Percentiles rank a stretch among this genome's conserved stretches.
phyloP scores from a whole-genome alignment of 2,113 vertebrate genomes.

The Litocranius walleri region DNA sequence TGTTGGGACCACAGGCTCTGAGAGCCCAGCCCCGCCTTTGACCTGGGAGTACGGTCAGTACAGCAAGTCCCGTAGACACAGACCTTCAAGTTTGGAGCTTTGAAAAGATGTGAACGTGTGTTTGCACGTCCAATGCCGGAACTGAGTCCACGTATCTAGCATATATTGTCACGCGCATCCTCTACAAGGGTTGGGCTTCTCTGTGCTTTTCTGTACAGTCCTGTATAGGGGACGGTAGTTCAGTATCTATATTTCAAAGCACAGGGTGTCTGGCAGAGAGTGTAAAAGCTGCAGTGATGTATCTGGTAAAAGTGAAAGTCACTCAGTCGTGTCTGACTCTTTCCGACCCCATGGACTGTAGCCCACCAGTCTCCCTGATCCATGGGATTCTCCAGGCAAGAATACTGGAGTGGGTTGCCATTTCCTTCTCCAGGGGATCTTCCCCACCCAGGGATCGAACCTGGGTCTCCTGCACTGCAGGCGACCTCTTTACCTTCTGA shows the following conservation, averaged over 20 bases:
- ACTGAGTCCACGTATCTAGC: neutral
- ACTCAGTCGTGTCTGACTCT: fast-evolving
- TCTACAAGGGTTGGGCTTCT: neutral
- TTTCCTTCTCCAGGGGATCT: neutral
- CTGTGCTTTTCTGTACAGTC: neutral
- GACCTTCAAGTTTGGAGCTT: neutral
- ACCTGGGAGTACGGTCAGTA: neutral
- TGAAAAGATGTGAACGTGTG: fast-evolving
- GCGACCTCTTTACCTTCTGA: fast-evolving
- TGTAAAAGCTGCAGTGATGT: neutral
- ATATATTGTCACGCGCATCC: fast-evolving
- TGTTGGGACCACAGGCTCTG: neutral
- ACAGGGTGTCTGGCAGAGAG: neutral
- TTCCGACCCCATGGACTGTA: neutral
- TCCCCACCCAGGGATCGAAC: neutral
- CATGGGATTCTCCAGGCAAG: neutral
- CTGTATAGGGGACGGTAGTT: neutral
- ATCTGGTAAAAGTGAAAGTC: neutral
- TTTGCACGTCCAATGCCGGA: fast-evolving
- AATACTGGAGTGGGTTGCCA: neutral
- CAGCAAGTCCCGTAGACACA: fast-evolving
- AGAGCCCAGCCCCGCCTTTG: neutral
- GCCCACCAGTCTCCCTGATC: neutral
- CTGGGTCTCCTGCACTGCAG: neutral
- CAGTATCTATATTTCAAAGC: neutral